phyloP scores from a whole-genome alignment of 2,888 invertebrate species.

The Trypoxylon attenuatum region DNA sequence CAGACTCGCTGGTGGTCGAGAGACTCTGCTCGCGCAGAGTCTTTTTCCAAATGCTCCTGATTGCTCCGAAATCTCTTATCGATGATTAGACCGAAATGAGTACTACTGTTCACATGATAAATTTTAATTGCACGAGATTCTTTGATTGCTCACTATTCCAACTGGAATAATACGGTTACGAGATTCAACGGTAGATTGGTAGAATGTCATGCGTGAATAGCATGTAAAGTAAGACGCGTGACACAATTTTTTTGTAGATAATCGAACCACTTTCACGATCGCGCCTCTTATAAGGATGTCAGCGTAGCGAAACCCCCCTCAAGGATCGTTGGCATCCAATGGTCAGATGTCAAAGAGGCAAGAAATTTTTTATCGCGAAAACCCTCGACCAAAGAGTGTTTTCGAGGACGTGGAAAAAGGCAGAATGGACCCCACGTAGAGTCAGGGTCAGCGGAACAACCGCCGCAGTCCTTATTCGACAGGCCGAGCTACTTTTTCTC shows the following conservation, averaged over 20 bases:
- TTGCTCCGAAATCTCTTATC: background rate
- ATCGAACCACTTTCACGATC: too few species aligned
- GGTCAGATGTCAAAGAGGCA: conserved; percentile 56
- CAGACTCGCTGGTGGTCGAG: conserved; percentile 23
- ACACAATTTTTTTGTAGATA: too few species aligned
- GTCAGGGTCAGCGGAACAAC: conserved; percentile 65
- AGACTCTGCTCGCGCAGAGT: conserved; percentile 5
- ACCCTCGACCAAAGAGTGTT: conserved; percentile 53
- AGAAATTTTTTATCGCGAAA: conserved; percentile 50
- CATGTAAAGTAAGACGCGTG: background rate
- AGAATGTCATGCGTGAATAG: background rate
- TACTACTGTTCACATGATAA: too few species aligned
- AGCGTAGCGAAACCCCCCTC: background rate
- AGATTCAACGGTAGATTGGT: too few species aligned
- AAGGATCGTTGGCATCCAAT: conserved; percentile 24
- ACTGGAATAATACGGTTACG: too few species aligned
- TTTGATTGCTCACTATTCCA: too few species aligned
- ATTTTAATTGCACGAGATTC: too few species aligned
- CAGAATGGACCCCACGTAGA: conserved; percentile 67
- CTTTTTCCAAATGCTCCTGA: background rate
- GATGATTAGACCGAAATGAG: too few species aligned
- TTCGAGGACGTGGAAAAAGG: conserved; percentile 44
- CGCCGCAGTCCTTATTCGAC: conserved; percentile 60
- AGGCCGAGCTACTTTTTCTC: conserved; percentile 60
- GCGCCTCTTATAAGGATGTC: too few species aligned